phyloP scores from a whole-genome alignment of 2,113 vertebrate species.

The Glaucidium brasilianum region DNA sequence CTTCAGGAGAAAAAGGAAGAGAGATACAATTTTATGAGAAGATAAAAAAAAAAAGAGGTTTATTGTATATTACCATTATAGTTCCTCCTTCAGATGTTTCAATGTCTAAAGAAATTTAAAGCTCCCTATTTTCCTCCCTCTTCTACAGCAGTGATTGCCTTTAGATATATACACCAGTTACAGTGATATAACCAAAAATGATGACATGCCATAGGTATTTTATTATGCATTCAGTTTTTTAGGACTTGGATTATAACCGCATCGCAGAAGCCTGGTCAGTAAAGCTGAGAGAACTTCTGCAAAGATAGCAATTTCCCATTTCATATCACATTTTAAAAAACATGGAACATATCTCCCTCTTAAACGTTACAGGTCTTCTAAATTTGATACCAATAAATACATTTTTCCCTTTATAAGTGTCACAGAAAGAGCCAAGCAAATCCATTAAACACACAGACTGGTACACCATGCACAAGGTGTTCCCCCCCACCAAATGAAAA shows the following conservation, averaged over 20 bases:
- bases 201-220: slow-evolving; percentile 29
- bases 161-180: slow-evolving; percentile 22
- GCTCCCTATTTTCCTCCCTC: background rate
- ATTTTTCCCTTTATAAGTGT: background rate
- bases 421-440: slow-evolving; percentile 3
- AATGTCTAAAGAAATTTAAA: slow-evolving; percentile 42
- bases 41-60: background rate
- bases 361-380: background rate
- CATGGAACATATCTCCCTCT: background rate
- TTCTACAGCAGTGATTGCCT: background rate
- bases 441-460: background rate
- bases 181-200: slow-evolving; percentile 21
- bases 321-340: background rate
- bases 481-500: background rate
- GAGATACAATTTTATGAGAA: background rate
- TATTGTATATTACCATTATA: background rate
- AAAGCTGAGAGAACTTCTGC: slow-evolving; percentile 27
- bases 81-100: slow-evolving; percentile 31
- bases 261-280: background rate
- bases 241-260: background rate
- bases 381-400: slow-evolving; percentile 9
- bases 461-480: fast-evolving
- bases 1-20: background rate
- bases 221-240: slow-evolving; percentile 42
- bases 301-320: slow-evolving; percentile 1